These are phyloP conservation scores for Rapana venosa DNA, from an alignment of 2,888 invertebrate species.

Conservation along the genomic window DNA sequence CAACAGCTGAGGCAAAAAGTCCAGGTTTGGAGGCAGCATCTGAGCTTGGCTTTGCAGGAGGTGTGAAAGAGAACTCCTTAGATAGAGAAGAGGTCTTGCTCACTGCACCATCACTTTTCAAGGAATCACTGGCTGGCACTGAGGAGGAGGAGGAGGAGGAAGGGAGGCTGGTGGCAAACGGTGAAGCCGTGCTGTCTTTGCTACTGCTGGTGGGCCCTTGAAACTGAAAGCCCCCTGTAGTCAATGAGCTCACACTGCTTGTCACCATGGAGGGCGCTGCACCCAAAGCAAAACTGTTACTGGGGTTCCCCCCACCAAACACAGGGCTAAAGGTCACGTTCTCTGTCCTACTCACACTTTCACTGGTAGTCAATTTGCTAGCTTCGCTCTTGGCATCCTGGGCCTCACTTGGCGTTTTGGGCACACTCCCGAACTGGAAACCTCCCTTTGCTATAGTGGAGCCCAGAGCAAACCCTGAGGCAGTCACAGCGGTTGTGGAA, in stretches of 20 bases:
- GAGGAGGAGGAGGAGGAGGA: neutral
- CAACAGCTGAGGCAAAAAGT: neutral
- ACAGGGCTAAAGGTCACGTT: constrained; percentile 10
- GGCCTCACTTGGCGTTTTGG: neutral
- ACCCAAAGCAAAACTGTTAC: constrained; percentile 22
- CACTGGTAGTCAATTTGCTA: constrained; percentile 5
- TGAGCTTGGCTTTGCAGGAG: neutral
- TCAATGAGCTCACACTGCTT: neutral
- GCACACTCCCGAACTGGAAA: neutral
- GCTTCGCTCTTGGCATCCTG: neutral
- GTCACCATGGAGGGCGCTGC: constrained; percentile 9
- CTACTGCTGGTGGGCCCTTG: neutral
- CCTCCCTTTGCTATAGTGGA: neutral
- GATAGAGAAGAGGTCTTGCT: neutral
- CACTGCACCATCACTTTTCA: neutral
- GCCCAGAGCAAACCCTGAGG: neutral
- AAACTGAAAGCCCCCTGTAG: constrained; percentile 24
- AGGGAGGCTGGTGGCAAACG: neutral
- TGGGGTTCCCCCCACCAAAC: constrained; percentile 31
- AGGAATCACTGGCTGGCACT: neutral
- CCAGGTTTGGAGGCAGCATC: neutral
- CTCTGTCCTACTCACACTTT: neutral
- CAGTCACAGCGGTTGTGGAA: neutral
- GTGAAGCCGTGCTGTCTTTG: neutral
- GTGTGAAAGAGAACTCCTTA: neutral